Percentiles rank a stretch among this genome's conserved stretches.
These are phyloP conservation scores for Anoura caudifer DNA, from an alignment of 2,113 vertebrate genomes.

Conservation along the genomic window DNA sequence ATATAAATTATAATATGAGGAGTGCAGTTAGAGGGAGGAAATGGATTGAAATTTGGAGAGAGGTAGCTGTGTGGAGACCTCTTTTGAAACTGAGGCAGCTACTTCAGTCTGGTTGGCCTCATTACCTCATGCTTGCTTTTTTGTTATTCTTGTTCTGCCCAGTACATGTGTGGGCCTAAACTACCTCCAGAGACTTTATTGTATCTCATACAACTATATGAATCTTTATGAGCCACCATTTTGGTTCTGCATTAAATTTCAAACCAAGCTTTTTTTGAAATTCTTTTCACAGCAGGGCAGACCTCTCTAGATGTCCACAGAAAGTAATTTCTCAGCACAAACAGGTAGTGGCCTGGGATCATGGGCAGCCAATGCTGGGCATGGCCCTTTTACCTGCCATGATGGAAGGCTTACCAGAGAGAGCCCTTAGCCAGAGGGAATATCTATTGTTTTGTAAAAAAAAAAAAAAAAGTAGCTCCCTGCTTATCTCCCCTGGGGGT, in stretches of 20 bases:
- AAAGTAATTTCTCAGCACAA: conserved; percentile 60
- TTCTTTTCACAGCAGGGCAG: conserved; percentile 22
- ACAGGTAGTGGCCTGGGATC: conserved; percentile 22
- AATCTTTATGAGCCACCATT: not conserved
- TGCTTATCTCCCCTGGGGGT: too few species aligned
- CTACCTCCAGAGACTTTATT: not conserved
- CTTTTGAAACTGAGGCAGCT: not conserved
- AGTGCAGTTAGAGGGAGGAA: not conserved
- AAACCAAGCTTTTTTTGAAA: conserved; percentile 44
- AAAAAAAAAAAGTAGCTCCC: too few species aligned
- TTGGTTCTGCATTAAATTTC: not conserved
- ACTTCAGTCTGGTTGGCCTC: not conserved
- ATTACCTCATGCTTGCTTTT: not conserved
- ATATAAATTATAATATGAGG: not conserved
- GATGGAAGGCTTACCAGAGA: too few species aligned
- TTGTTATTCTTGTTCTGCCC: not conserved
- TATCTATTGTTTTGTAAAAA: too few species aligned
- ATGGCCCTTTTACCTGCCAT: too few species aligned
- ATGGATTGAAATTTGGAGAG: not conserved
- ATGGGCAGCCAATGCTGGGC: too few species aligned
- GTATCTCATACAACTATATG: not conserved
- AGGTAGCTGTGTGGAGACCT: not conserved
- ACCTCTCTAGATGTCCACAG: not conserved
- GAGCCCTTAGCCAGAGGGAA: too few species aligned
- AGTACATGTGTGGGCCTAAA: not conserved